Conservation (phyloP, 1,140 invertebrate genomes). For the Aphelenchoides besseyi region DNA sequence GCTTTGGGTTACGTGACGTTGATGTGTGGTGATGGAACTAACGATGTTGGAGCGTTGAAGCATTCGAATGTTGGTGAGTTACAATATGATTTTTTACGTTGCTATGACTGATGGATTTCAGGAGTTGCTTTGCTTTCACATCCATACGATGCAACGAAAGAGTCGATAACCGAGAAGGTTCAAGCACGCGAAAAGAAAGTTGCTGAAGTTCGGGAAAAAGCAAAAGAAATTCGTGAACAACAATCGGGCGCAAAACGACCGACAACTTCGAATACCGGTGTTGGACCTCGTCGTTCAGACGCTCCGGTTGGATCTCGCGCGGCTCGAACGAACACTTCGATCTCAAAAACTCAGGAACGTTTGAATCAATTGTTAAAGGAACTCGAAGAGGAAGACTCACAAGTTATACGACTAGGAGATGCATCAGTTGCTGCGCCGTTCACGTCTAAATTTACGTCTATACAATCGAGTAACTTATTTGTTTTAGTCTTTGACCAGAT, state of each 20-base stretch:
- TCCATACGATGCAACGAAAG: constrained; percentile 70
- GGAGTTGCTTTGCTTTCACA: constrained; percentile 84
- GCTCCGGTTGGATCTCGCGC: constrained; percentile 15
- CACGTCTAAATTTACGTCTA: constrained; percentile 92
- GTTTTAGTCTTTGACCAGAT: constrained; percentile 14
- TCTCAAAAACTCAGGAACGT: constrained; percentile 38
- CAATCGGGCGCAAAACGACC: constrained; percentile 4
- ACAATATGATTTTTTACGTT: constrained; percentile 26
- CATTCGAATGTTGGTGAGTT: constrained; percentile 85
- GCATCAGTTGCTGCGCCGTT: constrained; percentile 98
- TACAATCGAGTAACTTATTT: constrained; percentile 71
- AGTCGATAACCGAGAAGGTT: constrained; percentile 62
- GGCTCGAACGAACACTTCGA: not conserved
- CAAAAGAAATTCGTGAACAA: constrained; percentile 13
- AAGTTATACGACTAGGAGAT: constrained; percentile 89
- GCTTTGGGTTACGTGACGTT: constrained; percentile 80
- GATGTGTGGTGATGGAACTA: constrained; percentile 99
- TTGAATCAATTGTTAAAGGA: constrained; percentile 80
- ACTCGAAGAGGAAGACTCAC: constrained; percentile 82
- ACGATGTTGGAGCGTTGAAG: constrained; percentile 99
- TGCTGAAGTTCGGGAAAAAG: constrained; percentile 21
- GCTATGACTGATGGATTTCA: constrained; percentile 59
- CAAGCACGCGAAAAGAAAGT: constrained; percentile 39
- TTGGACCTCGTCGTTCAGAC: constrained; percentile 22
- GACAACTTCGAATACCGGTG: not conserved